Percentiles rank a stretch among this genome's conserved stretches.
Evolutionary conservation across 2,797 vertebrate species (phyloP).

Genomic region (Macropus fuliginosus): DNA sequence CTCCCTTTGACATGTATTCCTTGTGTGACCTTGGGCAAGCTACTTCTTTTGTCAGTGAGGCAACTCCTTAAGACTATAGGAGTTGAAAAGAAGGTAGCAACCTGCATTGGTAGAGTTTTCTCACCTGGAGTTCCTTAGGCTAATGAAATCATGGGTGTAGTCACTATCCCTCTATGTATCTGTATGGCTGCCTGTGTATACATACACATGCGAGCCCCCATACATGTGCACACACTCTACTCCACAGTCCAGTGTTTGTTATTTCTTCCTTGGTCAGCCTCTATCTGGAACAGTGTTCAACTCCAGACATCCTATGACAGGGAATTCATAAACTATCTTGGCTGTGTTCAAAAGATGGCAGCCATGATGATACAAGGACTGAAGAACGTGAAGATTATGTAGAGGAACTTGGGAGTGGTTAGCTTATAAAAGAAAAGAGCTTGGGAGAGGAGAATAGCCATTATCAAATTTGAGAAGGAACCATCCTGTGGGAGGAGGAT

Average conservation of each 20-base stretch:
- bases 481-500: background rate
- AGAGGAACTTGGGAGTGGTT: background rate
- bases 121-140: background rate
- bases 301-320: background rate
- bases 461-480: background rate
- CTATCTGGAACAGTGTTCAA: background rate
- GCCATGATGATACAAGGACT: background rate
- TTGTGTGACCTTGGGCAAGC: background rate
- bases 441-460: background rate
- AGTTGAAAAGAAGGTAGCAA: background rate
- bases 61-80: background rate
- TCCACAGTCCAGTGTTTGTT: background rate
- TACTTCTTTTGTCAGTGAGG: background rate
- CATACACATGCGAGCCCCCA: background rate
- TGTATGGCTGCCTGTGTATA: background rate
- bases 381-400: background rate
- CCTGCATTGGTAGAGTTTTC: background rate
- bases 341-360: background rate
- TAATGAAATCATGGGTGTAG: background rate
- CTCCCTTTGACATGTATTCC: background rate
- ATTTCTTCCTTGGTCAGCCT: background rate
- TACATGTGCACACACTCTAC: background rate
- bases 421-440: background rate
- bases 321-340: background rate
- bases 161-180: background rate